These are phyloP conservation scores for Hybognathus amarus DNA, from an alignment of 2,797 vertebrate genomes.

Conservation along the genomic window DNA sequence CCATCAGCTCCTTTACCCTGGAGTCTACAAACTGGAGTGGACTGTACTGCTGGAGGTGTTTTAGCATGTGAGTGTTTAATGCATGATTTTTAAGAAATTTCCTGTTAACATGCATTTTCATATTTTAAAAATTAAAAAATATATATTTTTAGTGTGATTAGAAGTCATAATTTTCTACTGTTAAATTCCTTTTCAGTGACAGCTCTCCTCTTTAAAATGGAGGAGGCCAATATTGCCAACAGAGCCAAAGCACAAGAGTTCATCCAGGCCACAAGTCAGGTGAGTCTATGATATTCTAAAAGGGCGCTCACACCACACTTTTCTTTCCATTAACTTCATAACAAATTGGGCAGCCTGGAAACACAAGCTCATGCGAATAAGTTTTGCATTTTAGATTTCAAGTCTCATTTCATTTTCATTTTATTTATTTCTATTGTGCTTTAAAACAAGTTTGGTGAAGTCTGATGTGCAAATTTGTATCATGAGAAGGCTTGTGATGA, in stretches of 20 bases:
- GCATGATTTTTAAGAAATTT: background rate
- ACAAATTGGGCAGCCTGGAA: background rate
- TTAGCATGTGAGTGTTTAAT: conserved; percentile 83
- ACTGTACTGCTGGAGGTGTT: conserved; percentile 93
- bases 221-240: conserved; percentile 91
- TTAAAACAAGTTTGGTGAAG: background rate
- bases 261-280: conserved; percentile 94
- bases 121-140: too few relatives aligned
- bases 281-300: conserved; percentile 52
- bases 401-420: too few relatives aligned
- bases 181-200: conserved; percentile 79
- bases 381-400: background rate
- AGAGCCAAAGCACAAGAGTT: conserved; percentile 93
- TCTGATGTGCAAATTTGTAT: background rate
- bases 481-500: background rate
- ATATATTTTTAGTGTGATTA: background rate
- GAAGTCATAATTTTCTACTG: conserved; percentile 17
- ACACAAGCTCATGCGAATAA: background rate
- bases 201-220: conserved; percentile 95
- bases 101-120: background rate
- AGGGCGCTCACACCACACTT: too few relatives aligned
- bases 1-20: conserved; percentile 81
- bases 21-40: conserved; percentile 89
- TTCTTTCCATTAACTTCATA: background rate
- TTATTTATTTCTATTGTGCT: too few relatives aligned